phyloP scores from a whole-genome alignment of 2,113 vertebrate genomes.

The Shinisaurus crocodilurus region DNA sequence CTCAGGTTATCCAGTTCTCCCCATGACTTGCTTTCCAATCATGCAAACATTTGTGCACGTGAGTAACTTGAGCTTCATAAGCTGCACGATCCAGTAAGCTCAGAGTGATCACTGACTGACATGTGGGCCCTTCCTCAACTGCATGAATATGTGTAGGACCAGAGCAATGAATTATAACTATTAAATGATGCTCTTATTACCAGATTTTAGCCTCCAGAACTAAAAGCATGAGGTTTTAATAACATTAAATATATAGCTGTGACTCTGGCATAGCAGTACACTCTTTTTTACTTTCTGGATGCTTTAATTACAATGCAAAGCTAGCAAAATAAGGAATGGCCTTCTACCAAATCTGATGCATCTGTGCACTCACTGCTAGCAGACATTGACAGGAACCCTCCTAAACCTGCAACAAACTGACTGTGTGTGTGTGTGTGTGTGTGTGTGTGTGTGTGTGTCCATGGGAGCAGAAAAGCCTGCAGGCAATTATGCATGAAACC shows the following conservation, averaged over 20 bases:
- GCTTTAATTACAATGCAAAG: background rate
- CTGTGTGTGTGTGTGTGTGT: background rate
- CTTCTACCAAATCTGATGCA: background rate
- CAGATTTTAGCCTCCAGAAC: background rate
- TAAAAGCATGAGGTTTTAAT: background rate
- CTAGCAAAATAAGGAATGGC: background rate
- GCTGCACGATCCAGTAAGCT: background rate
- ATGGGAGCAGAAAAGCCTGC: background rate
- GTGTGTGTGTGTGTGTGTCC: background rate
- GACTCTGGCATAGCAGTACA: background rate
- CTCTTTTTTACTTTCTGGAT: background rate
- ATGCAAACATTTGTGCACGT: accelerated
- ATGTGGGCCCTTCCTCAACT: background rate
- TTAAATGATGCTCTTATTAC: background rate
- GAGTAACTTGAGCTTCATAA: accelerated
- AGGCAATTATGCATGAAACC: constrained; percentile 2
- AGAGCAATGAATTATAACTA: background rate
- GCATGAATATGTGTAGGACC: background rate
- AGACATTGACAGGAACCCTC: background rate
- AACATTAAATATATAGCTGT: background rate
- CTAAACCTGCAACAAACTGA: background rate
- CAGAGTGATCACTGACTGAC: background rate
- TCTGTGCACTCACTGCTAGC: background rate
- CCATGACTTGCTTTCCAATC: background rate
- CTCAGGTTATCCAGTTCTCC: background rate